Evolutionary conservation across 2,888 invertebrate genomes (phyloP), one percentile per base, ranked within the genome.

Genomic region (Tachina fera): DNA sequence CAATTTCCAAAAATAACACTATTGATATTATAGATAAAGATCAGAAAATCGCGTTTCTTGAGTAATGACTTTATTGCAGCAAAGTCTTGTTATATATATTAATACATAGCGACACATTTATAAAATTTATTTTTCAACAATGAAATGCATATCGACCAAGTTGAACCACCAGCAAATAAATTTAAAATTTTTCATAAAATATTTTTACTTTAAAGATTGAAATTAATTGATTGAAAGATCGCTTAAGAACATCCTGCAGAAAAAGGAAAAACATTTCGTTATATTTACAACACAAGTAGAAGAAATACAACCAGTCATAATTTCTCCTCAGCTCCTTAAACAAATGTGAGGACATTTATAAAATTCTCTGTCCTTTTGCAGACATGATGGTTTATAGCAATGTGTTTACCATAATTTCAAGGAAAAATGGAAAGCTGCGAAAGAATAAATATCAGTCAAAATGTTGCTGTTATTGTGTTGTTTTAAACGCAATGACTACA

Each of bases 331-430:
- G 11, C 49, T 39, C 19, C 31, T 67, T 10, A 1, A 63, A 49
- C 58, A 58, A 65, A 80, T 67, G 56, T 51, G 67, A 80, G 43
- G 41, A 72, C 58, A 80, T 72, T 67, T 58, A 65, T 65, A 13
- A 11, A 5, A 43, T 56, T 58, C 31, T 51, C 13, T 60, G 43
- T 78, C 14, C 13, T 70, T 13, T 45, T 51, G 5, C 8, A n/a
- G 8, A 11, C 11, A 16, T 22, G 3, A 16, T 22, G 58, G 11
- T 68, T 13, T 49, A 56, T 11, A 39, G 13, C 14, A 9, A 16
- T 22, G 49, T 56, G 45, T 39, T 71, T 47, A 39, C 49, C 31
- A 39, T 56, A 43, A 22, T 56, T 65, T 49, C 14, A 60, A 51
- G n/a, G 8, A n/a, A 74, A 51, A 43, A 60, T 3, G 11, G 41